These are phyloP conservation scores for Phataginus tetradactyla DNA, from an alignment of 2,797 vertebrate species.

Conservation along the genomic window DNA sequence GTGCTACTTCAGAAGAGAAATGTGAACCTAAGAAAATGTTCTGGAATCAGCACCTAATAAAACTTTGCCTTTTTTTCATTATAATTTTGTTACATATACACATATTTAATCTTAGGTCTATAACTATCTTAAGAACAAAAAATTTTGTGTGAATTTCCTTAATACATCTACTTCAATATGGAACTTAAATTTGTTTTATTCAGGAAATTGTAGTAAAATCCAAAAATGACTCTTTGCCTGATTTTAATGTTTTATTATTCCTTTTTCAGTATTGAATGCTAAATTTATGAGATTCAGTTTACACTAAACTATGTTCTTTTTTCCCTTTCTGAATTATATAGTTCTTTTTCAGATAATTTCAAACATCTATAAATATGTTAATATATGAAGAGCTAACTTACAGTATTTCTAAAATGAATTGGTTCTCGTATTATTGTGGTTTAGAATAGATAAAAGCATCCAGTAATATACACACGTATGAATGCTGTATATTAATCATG, in stretches of 20 bases:
- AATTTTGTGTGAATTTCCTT: not conserved
- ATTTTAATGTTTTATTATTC: not conserved
- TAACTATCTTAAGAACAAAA: not conserved
- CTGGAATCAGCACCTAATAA: not conserved
- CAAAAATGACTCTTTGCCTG: not conserved
- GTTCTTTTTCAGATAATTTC: not conserved
- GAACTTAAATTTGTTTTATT: not conserved
- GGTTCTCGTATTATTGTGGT: not conserved
- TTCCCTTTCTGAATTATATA: not conserved
- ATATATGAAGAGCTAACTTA: not conserved
- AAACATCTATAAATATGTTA: not conserved
- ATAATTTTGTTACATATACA: not conserved
- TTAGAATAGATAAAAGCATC: not conserved
- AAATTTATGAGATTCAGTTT: not conserved
- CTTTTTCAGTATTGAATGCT: not conserved
- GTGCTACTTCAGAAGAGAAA: not conserved
- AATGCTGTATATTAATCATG: not conserved
- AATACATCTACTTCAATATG: not conserved
- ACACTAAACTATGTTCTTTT: not conserved
- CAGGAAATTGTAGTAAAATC: not conserved
- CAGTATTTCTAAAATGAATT: not conserved
- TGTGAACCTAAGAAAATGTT: not conserved
- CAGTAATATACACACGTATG: rapidly evolving
- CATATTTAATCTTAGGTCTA: not conserved
- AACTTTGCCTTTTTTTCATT: not conserved